Evolutionary conservation across 37 sponge, comb jelly and placozoan species (phyloP).

Genomic region (Eunapius fragilis): DNA sequence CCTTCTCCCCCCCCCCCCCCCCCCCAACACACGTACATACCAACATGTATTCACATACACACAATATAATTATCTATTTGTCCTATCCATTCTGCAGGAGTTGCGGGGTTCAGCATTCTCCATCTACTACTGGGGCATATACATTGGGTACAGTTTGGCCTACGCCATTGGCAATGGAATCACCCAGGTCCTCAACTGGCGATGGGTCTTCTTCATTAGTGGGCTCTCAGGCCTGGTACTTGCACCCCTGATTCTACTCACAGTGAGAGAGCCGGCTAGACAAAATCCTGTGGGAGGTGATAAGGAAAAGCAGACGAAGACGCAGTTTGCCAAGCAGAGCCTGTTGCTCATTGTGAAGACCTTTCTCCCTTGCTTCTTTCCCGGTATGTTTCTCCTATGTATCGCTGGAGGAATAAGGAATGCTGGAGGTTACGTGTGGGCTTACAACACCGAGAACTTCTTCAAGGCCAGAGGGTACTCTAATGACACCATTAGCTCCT

Average conservation of each 20-base stretch:
- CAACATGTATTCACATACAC: neutral
- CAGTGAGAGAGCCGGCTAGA: constrained; percentile 64
- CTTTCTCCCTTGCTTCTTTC: constrained; percentile 36
- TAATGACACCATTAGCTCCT: constrained; percentile 34
- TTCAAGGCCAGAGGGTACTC: constrained; percentile 27
- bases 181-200: constrained; percentile 53
- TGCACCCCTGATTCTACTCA: constrained; percentile 57
- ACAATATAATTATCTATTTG: neutral
- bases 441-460: constrained; percentile 82
- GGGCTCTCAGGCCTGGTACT: constrained; percentile 51
- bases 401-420: constrained; percentile 84
- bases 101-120: constrained; percentile 77
- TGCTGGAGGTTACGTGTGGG: constrained; percentile 91
- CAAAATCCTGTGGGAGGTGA: neutral
- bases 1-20: neutral
- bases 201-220: constrained; percentile 90
- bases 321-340: neutral
- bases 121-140: constrained; percentile 83
- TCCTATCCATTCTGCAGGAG: constrained; percentile 16
- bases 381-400: constrained; percentile 73
- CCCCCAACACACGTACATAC: neutral
- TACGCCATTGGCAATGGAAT: constrained; percentile 76
- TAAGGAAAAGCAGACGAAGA: neutral
- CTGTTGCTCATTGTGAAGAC: constrained; percentile 12
- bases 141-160: constrained; percentile 84